These are phyloP conservation scores for Aleadryas rufinucha DNA, from an alignment of 2,113 vertebrate genomes.

Conservation along the genomic window DNA sequence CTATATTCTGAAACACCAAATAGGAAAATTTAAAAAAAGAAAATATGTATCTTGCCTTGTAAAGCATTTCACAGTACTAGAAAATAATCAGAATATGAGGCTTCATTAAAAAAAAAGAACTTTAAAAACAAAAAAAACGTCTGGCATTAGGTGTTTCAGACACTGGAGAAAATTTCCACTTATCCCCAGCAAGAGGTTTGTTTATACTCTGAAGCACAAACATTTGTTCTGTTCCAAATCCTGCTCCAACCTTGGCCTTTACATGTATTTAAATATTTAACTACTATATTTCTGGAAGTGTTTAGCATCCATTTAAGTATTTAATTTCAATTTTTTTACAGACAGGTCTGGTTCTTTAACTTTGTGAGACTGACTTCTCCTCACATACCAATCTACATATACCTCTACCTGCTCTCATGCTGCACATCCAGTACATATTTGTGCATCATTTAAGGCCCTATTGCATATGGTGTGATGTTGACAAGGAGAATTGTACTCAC, in stretches of 20 bases:
- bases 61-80: not conserved
- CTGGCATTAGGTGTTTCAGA: not conserved
- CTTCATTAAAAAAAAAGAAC: not conserved
- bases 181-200: not conserved
- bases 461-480: not conserved
- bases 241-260: not conserved
- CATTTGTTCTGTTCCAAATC: not conserved
- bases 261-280: not conserved
- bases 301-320: not conserved
- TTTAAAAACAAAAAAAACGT: not conserved
- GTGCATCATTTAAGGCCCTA: not conserved
- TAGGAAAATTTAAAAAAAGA: not conserved
- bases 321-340: not conserved
- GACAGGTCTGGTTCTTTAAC: not conserved
- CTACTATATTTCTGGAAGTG: not conserved
- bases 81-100: not conserved
- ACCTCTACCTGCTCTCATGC: not conserved
- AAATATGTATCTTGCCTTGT: not conserved
- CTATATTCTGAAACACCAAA: not conserved
- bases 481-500: not conserved
- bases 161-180: not conserved
- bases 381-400: not conserved
- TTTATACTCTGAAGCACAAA: constrained; percentile 12
- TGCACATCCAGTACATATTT: not conserved
- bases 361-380: not conserved